Base-by-base conservation (phyloP, 37 sponge, comb jelly and placozoan species). In the Eunapius fragilis region DNA sequence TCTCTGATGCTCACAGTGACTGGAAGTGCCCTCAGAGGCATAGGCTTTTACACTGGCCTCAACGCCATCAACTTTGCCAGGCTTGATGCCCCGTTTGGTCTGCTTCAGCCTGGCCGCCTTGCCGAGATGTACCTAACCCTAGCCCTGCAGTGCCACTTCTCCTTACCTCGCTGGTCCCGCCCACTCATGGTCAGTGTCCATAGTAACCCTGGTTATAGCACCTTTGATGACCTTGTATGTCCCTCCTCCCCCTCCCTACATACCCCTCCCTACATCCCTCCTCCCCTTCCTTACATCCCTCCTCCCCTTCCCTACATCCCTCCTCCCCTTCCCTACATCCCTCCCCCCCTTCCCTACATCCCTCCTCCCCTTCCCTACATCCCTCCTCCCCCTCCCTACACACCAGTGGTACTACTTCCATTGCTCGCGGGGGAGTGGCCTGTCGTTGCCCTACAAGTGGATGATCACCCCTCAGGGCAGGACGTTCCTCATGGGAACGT, bases 41-140 rank as follows among this genome's bases (percentile, higher is more conserved):
- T 84, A 36, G 85, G 89, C 12, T 79, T 87, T 71, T 88, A 77
- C 69, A 76, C 81, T 67, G 85, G 78, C 12, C 82, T 88, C 33
- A 92, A 83, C 70, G 92, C 92, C 36, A 81, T 92, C 82, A 92
- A 92, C 92, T 91, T 86, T 91, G 91, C 83, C 0, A 87, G 86
- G 74, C 74, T 84, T 0, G 83, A 77, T 7, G 37, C 87, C 14
- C 78, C 85, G 17, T 71, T 38, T 26, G 31, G 47, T 4, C 48
- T 47, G 12, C 81, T 90, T 34, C 67, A 36, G 9, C 71, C 48
- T 67, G 28, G 71, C 13, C 86, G 75, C 31, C 30, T 87, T 45
- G 73, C 91, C 31, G 87, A 91, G 74, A 76, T 86, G 78, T 86
- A 71, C 73, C 85, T 86, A 82, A 76, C 79, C 23, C 81, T 86